Percentiles rank a stretch among this genome's conserved stretches.
Evolutionary conservation across 2,113 vertebrate species (phyloP).

Genomic region (Rhabdomys dilectus): DNA sequence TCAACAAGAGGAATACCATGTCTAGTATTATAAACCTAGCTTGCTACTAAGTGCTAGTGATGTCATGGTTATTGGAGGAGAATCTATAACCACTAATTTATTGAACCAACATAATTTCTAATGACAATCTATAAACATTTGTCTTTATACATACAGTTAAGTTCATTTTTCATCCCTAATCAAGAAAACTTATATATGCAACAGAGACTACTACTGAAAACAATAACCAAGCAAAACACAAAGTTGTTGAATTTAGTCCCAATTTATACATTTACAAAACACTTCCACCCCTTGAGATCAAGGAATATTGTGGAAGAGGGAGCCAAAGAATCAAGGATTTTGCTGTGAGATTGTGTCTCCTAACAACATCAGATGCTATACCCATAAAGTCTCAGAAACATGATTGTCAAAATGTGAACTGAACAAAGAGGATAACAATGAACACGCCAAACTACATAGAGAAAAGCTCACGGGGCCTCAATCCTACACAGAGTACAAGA

Average conservation of each 20-base stretch:
- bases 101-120: not conserved
- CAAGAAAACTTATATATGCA: not conserved
- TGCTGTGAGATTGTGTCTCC: not conserved
- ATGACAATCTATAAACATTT: too few relatives aligned
- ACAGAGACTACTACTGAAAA: not conserved
- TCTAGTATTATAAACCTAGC: not conserved
- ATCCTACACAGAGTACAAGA: not conserved
- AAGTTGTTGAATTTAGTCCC: not conserved
- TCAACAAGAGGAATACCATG: not conserved
- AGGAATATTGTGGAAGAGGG: not conserved
- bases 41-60: not conserved
- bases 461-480: not conserved
- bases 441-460: not conserved
- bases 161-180: not conserved
- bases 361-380: not conserved
- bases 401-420: not conserved
- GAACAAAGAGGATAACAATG: not conserved
- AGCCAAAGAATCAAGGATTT: not conserved
- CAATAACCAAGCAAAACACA: not conserved
- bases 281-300: not conserved
- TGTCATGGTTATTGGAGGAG: not conserved
- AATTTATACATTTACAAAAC: not conserved
- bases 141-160: not conserved
- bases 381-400: not conserved
- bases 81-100: not conserved